Base-by-base conservation (phyloP, 2,797 vertebrate genomes). In the Phrynocephalus vlangalii region DNA sequence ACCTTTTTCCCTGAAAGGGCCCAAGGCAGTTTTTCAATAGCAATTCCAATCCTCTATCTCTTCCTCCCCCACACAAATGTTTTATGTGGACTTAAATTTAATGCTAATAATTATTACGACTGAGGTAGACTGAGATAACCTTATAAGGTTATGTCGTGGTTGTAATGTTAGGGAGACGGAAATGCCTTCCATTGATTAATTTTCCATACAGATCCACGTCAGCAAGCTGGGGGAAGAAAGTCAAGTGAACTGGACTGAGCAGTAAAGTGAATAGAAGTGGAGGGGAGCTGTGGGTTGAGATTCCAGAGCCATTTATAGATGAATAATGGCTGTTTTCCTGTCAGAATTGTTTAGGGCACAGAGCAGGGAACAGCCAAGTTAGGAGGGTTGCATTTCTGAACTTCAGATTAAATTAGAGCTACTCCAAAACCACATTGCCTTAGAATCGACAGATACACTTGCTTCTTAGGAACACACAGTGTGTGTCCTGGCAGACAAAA, bases 341-440 rank as follows among this genome's bases (percentile, higher is more conserved):
- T 93, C 91, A 93, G 63, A 92, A 87, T 86, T 94, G 83, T 94
- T 95, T 94, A 92, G 89, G 68, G 66, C 71, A 92, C 50, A 22
- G 81, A 87, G 79, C 90, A 90, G 87, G 85, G 83, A 94, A 90
- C 90, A 92, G 87, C 81, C 90, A 91, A 93, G 91, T 91, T 84
- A 92, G 82, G 66, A 95, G 85, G 90, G 91, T 94, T 94, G 93
- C 89, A 86, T 95, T 94, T 95, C 93, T 93, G 56, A 91, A 79
- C 91, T 94, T 94, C 91, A 94, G 94, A 93, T 92, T 94, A 94
- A 93, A 95, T 94, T 89, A 95, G 92, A 92, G 68, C 70, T 71
- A 75, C 89, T 96, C 91, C 93, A 94, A 95, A 96, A 70, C 92
- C 92, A 92, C 93, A 90, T 60, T 86, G 83, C 83, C 88, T 94